Evolutionary conservation across 2,113 vertebrate species (phyloP), one percentile per base, ranked within the genome.

Genomic region (Myotis yumanensis): DNA sequence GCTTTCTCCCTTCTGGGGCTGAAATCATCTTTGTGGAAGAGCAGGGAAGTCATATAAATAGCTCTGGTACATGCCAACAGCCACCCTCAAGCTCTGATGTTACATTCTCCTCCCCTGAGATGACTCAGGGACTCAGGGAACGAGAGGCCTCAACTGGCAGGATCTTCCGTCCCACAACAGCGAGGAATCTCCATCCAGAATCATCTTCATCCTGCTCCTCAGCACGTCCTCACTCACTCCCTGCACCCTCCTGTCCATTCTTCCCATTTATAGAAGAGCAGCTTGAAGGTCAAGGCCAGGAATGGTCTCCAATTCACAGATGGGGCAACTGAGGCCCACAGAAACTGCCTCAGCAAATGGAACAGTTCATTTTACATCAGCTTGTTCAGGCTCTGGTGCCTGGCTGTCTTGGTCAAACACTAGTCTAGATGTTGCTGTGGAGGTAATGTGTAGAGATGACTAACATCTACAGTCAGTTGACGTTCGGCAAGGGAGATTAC

Each of bases 11-110:
- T 90, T 48, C 73, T 11, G 17, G 62, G 51, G 35, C 79, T 86
- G 43, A 66, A 48, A 62, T 0, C 11, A 20, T 62, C 79, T 54
- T 75, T 28, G 0, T 35, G 40, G 46, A 89, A 72, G 75, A 94
- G 25, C 46, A n/a, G 68, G 73, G 43, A 57, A 76, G 66, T 89
- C 43, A 43, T 68, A 64, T 57, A 91, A 92, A 76, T 86, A 97
- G 81, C 62, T 91, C 79, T 2, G 8, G 77, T 68, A 43, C 43
- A 20, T 12, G 51, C 91, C 64, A 75, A 35, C 76, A 35, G 68
- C 83, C 46, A 57, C 83, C 89, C 54, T 84, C 93, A 64, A 22
- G 62, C 68, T 25, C 91, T 32, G 35, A 17, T 28, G 16, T 72
- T 51, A 76, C 62, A 12, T 48, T 68, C 14, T 79, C 83, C 64